A percentile compares a stretch with the other conserved stretches of the same genome.
phyloP scores from a whole-genome alignment of 2,888 invertebrate species.

The Aleiodes testaceus region DNA sequence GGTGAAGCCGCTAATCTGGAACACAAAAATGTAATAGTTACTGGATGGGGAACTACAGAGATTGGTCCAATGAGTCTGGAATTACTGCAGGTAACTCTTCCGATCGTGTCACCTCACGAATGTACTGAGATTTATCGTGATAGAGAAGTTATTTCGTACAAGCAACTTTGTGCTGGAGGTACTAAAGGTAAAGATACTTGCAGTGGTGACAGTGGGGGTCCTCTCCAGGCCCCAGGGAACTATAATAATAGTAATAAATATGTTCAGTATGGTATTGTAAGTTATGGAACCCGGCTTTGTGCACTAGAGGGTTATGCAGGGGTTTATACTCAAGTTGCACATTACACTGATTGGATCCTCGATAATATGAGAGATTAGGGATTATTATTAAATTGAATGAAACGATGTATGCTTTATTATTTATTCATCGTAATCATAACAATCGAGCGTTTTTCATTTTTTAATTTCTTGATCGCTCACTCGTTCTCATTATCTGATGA shows the following conservation, averaged over 20 bases:
- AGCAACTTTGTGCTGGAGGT: constrained; percentile 79
- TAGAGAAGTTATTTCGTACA: constrained; percentile 67
- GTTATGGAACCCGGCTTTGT: constrained; percentile 71
- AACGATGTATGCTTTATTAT: no score
- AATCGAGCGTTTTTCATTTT: no score
- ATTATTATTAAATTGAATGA: no score
- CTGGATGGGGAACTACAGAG: constrained; percentile 85
- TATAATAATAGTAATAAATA: constrained; percentile 68
- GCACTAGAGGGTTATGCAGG: constrained; percentile 70
- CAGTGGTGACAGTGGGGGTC: constrained; percentile 82
- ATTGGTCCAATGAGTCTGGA: constrained; percentile 75
- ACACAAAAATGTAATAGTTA: constrained; percentile 75
- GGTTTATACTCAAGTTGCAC: constrained; percentile 71
- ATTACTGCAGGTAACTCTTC: constrained; percentile 73
- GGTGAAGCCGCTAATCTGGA: constrained; percentile 54
- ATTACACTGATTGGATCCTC: constrained; percentile 73
- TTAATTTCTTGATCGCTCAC: no score
- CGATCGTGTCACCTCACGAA: constrained; percentile 67
- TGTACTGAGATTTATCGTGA: constrained; percentile 62
- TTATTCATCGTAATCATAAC: no score
- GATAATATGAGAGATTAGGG: constrained; percentile 5
- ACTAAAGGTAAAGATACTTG: constrained; percentile 77
- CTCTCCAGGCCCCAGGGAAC: constrained; percentile 74
- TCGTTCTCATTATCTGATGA: no score
- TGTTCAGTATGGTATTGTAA: constrained; percentile 78